Evolutionary conservation across 1,140 invertebrate species (phyloP).

Genomic region (Coptotermes formosanus): DNA sequence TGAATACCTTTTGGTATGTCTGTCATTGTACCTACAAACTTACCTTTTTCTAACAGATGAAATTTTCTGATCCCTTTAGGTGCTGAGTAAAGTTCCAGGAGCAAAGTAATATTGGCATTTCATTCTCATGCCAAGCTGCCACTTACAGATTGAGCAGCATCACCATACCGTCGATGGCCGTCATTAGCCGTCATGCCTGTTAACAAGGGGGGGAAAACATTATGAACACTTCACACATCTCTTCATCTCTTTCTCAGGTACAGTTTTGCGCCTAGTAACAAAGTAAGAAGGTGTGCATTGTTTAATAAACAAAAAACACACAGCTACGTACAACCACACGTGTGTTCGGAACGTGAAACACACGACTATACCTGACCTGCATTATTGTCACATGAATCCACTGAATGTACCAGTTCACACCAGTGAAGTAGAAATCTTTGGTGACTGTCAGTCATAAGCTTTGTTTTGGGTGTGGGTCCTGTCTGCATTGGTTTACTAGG

Average conservation of each 20-base stretch:
- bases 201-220: neutral
- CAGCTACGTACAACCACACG: neutral
- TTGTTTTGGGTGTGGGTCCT: no score
- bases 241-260: conserved; percentile 24
- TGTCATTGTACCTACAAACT: no score
- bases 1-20: no score
- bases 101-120: conserved; percentile 28
- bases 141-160: neutral
- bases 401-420: neutral
- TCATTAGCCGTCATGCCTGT: neutral
- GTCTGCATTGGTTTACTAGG: no score
- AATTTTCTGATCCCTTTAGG: neutral
- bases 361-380: neutral
- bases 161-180: neutral
- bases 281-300: neutral
- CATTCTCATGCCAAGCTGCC: neutral
- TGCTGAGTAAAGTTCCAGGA: conserved; percentile 32
- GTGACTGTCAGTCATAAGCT: no score
- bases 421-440: no score
- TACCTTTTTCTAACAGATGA: no score
- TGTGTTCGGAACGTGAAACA: neutral
- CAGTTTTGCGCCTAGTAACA: neutral
- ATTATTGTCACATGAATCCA: neutral
- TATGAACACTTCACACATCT: conserved; percentile 16
- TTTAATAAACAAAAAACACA: neutral